A percentile compares a stretch with the other conserved stretches of the same genome.
These are phyloP conservation scores for Lepilemur ruficaudatus DNA, from an alignment of 2,797 vertebrate genomes.

Conservation along the genomic window DNA sequence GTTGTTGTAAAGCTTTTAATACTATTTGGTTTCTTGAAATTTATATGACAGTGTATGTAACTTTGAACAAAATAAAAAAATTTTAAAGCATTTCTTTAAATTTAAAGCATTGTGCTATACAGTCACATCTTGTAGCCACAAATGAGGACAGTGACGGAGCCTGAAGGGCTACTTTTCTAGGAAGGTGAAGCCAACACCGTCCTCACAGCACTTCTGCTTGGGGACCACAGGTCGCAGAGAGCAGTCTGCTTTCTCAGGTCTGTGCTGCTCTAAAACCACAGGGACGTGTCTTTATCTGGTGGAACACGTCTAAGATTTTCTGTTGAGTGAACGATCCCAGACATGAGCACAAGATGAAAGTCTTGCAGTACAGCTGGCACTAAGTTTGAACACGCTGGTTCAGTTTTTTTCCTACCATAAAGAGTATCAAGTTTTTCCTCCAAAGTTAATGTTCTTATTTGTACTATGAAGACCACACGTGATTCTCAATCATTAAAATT, in stretches of 20 bases:
- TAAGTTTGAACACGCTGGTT: background rate
- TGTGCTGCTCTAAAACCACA: background rate
- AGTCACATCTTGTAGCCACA: background rate
- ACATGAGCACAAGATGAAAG: background rate
- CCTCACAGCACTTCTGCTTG: rapidly evolving
- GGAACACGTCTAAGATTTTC: background rate
- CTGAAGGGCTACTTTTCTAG: background rate
- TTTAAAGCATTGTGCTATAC: background rate
- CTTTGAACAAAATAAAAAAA: background rate
- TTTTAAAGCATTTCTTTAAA: background rate
- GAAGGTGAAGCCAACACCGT: background rate
- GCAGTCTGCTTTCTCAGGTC: background rate
- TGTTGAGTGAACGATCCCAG: background rate
- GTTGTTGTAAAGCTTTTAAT: rapidly evolving
- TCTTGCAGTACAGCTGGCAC: background rate
- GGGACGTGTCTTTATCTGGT: background rate
- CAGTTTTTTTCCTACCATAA: background rate
- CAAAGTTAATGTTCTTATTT: background rate
- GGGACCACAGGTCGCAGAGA: rapidly evolving
- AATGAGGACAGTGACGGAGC: too few species aligned
- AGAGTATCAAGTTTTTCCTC: background rate
- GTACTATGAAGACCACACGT: background rate
- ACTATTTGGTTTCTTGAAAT: background rate
- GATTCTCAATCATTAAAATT: background rate
- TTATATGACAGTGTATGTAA: background rate